Evolutionary conservation across 2,113 vertebrate genomes (phyloP).

Genomic region (Amazona vittata): DNA sequence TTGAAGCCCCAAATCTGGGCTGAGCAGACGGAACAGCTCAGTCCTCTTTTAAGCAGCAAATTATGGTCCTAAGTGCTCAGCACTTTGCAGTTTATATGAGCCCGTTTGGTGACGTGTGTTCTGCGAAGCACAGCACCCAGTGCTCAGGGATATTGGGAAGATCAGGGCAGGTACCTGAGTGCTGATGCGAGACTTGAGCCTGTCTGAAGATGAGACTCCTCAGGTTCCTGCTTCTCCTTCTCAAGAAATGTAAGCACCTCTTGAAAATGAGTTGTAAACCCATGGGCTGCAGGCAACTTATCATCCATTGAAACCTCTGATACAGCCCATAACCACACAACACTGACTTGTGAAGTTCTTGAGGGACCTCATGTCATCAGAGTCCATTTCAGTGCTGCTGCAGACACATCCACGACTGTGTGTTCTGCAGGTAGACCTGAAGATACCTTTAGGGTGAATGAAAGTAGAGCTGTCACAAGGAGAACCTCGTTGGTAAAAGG

Average conservation of each 20-base stretch:
- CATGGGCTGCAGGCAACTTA: neutral
- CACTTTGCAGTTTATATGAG: neutral
- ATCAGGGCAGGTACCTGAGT: neutral
- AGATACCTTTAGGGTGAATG: neutral
- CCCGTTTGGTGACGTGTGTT: accelerated
- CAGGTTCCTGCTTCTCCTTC: neutral
- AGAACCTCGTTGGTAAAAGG: neutral
- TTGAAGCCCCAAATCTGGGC: neutral
- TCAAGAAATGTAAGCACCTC: neutral
- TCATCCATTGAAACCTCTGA: neutral
- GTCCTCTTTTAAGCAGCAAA: neutral
- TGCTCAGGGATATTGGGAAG: neutral
- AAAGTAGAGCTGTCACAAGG: neutral
- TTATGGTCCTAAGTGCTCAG: neutral
- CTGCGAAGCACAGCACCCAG: neutral
- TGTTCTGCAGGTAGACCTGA: neutral
- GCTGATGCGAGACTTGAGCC: neutral
- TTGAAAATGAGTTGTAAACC: neutral
- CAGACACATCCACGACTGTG: neutral
- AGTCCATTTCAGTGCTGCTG: neutral
- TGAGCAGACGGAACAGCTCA: neutral
- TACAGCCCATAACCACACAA: neutral
- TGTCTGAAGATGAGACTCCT: neutral
- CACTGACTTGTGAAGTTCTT: neutral
- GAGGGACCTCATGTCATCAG: neutral